A percentile compares a stretch with the other conserved stretches of the same genome.
These are phyloP conservation scores for Melanotaenia maccullochi DNA, from an alignment of 2,797 vertebrate genomes.

Conservation along the genomic window DNA sequence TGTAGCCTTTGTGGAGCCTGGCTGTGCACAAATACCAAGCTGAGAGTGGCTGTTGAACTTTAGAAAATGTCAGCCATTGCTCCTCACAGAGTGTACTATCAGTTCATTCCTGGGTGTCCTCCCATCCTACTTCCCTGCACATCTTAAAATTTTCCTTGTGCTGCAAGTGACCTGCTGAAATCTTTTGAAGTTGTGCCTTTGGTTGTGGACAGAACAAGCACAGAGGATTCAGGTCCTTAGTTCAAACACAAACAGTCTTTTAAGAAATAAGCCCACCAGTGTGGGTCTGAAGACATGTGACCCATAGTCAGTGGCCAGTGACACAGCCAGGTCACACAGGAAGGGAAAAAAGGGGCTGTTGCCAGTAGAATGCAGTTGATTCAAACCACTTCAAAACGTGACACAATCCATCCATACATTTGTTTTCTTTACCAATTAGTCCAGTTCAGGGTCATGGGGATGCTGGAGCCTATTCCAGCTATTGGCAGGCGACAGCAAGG, in stretches of 20 bases:
- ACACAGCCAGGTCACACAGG: not conserved
- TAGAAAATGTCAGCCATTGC: slow-evolving; percentile 78
- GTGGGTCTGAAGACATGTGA: slow-evolving; percentile 27
- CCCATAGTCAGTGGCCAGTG: not conserved
- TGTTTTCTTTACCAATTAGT: too few relatives aligned
- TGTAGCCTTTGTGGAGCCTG: slow-evolving; percentile 72
- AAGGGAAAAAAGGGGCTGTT: slow-evolving; percentile 15
- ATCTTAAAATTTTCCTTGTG: slow-evolving; percentile 58
- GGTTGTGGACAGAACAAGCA: slow-evolving; percentile 20
- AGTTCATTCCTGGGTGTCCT: slow-evolving; percentile 61
- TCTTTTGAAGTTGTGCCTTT: slow-evolving; percentile 61
- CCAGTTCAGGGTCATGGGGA: not conserved
- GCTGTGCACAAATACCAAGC: slow-evolving; percentile 78
- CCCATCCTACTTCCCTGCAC: slow-evolving; percentile 37
- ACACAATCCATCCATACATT: too few relatives aligned
- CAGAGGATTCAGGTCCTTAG: slow-evolving; percentile 32
- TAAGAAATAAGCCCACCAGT: slow-evolving; percentile 34
- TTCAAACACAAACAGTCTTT: slow-evolving; percentile 50
- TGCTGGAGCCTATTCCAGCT: not conserved
- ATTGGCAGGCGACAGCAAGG: not conserved
- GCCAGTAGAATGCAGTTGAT: not conserved
- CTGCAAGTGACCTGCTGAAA: slow-evolving; percentile 63
- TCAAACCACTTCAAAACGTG: not conserved
- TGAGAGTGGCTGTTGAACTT: slow-evolving; percentile 82
- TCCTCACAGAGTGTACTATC: slow-evolving; percentile 65